phyloP scores from a whole-genome alignment of 2,113 vertebrate species.

The Eclectus roratus region DNA sequence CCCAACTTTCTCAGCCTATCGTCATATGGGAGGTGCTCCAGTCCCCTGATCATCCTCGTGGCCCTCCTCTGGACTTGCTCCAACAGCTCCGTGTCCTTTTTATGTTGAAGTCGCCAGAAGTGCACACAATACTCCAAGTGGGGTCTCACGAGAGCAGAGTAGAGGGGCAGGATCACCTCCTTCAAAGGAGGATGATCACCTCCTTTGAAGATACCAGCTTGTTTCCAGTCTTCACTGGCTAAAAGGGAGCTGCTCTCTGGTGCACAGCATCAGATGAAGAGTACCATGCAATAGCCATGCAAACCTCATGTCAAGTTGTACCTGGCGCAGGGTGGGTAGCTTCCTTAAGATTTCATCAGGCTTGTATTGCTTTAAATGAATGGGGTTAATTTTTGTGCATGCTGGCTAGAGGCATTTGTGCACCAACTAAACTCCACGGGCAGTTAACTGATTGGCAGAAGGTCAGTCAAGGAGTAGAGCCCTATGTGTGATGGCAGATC shows the following conservation, averaged over 20 bases:
- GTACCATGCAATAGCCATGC: fast-evolving
- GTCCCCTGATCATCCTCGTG: background rate
- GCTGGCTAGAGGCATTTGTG: background rate
- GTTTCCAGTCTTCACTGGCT: background rate
- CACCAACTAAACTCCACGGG: background rate
- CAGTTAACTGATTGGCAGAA: background rate
- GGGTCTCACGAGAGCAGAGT: background rate
- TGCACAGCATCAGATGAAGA: background rate
- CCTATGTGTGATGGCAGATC: fast-evolving
- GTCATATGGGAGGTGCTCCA: background rate
- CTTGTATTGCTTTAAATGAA: background rate
- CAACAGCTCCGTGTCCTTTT: background rate
- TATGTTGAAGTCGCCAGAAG: background rate
- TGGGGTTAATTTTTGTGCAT: fast-evolving
- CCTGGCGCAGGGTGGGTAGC: background rate
- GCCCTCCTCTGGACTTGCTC: background rate
- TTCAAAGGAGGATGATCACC: background rate
- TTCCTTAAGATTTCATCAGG: background rate
- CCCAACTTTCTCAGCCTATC: background rate
- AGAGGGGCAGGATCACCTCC: background rate
- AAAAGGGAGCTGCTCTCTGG: background rate
- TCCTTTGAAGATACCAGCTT: background rate
- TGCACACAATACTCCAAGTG: background rate
- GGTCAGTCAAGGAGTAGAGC: background rate
- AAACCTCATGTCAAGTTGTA: background rate